These are phyloP conservation scores for Drosophila busckii DNA, from an alignment of 1,140 invertebrate genomes.

Conservation along the genomic window DNA sequence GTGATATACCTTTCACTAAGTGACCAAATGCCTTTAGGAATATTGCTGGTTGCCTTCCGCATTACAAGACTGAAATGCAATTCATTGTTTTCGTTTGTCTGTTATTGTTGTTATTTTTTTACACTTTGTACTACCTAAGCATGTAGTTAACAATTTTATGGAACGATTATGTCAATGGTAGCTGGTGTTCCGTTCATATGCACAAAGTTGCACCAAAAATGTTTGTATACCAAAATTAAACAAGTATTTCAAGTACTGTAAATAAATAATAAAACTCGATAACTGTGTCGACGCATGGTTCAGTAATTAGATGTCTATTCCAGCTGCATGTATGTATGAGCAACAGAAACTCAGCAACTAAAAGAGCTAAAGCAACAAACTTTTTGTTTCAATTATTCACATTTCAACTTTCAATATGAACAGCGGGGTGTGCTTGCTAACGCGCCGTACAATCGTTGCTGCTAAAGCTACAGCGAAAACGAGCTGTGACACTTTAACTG, in stretches of 20 bases:
- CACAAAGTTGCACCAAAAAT: slow-evolving; percentile 40
- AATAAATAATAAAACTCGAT: slow-evolving; percentile 8
- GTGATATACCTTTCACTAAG: slow-evolving; percentile 25
- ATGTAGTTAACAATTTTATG: slow-evolving; percentile 20
- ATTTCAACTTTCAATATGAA: too few species aligned
- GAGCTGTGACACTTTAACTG: too few species aligned
- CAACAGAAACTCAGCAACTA: slow-evolving; percentile 8
- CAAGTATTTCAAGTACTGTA: slow-evolving; percentile 6
- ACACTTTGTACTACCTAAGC: neutral
- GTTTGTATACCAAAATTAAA: neutral
- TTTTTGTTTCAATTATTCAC: too few species aligned
- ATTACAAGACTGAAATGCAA: slow-evolving; percentile 31
- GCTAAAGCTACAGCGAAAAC: too few species aligned
- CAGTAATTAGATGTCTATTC: slow-evolving; percentile 33
- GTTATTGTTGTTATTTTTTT: neutral
- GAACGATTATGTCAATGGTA: slow-evolving; percentile 28
- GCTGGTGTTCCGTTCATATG: slow-evolving; percentile 40
- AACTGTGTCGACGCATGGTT: slow-evolving; percentile 15
- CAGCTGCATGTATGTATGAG: too few species aligned
- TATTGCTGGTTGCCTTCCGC: slow-evolving; percentile 34
- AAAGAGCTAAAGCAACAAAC: slow-evolving; percentile 25
- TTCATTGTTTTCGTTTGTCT: slow-evolving; percentile 19
- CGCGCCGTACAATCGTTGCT: too few species aligned
- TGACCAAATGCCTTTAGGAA: slow-evolving; percentile 34
- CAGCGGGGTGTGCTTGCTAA: too few species aligned